Conservation (phyloP, 1,140 invertebrate genomes). For the Melitaea cinxia region DNA sequence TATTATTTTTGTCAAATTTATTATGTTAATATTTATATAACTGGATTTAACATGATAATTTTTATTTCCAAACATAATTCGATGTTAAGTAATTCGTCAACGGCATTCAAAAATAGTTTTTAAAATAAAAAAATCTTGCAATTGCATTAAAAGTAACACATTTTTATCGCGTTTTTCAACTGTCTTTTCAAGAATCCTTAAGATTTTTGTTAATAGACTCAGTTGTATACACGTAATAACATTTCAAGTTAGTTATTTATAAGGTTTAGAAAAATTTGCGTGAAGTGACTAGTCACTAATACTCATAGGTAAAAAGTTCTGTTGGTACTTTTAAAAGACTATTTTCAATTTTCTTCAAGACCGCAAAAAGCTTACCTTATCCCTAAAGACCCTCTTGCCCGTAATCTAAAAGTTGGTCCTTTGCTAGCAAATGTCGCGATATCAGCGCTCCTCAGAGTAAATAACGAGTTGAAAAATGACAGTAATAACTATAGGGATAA, state of each 20-base stretch:
- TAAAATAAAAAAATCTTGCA: too few relatives aligned
- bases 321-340: slow-evolving; percentile 31
- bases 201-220: too few relatives aligned
- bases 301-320: slow-evolving; percentile 1
- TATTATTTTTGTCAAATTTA: too few relatives aligned
- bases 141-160: too few relatives aligned
- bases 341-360: slow-evolving; percentile 72
- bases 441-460: slow-evolving; percentile 78
- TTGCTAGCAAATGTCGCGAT: slow-evolving; percentile 73
- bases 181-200: too few relatives aligned
- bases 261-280: too few relatives aligned
- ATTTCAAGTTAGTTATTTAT: too few relatives aligned
- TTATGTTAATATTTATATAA: slow-evolving; percentile 40
- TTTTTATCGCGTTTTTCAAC: too few relatives aligned
- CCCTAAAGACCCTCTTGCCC: slow-evolving; percentile 63
- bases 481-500: slow-evolving; percentile 80
- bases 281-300: too few relatives aligned
- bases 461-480: slow-evolving; percentile 82
- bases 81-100: too few relatives aligned
- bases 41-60: slow-evolving; percentile 25
- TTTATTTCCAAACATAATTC: slow-evolving; percentile 23
- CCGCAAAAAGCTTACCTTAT: slow-evolving; percentile 58
- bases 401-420: slow-evolving; percentile 69
- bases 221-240: too few relatives aligned
- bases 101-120: too few relatives aligned